Base-by-base conservation (phyloP, 2,888 invertebrate genomes). In the Oegoconia quadripuncta region DNA sequence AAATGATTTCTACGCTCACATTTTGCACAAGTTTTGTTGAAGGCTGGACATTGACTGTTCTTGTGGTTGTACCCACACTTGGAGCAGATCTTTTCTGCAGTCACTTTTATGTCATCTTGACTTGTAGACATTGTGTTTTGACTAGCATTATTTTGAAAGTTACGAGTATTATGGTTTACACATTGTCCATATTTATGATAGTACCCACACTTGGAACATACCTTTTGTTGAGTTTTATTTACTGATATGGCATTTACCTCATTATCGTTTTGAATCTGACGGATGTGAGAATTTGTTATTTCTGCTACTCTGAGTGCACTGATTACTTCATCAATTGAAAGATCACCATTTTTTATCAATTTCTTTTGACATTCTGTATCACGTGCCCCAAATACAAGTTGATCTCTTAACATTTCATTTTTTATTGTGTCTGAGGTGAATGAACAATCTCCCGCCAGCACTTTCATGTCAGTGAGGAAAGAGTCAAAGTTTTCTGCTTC, bases 1-100 rank as follows among this genome's bases (percentile, higher is more conserved):
- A 33, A 35, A 9, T 36, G 36, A 29, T 36, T 22, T 12, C 11
- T 22, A 8, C 30, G 29, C n/a, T 36, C 15, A 23, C 36, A 36
- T 14, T 29, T 36, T 9, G 15, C 22, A 15, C 36, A 36, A 15
- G 15, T 15, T 26, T 36, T 36, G 16, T 29, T 22, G 29, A 15
- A 36, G 3, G 29, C 36, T 4, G 36, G 36, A 29, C 36, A 36
- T 14, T n/a, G 9, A n/a, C 34, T 17, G 17, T 25, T 17, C 11
- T 9, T 16, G 17, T 34, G 34, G 6, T 15, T 26, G 13, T 17
- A 34, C 2, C 23, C 30, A 29, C 22, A 36, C 11, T 36, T 23
- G 17, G 18, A 8, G 22, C 35, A 35, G 3, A 12, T 20, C 14
- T 34, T 34, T 9, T 34, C 25, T 13, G 25, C 8, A 18, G n/a